Percentiles rank a stretch among this genome's conserved stretches.
Evolutionary conservation across 2,797 vertebrate species (phyloP).

Genomic region (Aeoliscus strigatus): DNA sequence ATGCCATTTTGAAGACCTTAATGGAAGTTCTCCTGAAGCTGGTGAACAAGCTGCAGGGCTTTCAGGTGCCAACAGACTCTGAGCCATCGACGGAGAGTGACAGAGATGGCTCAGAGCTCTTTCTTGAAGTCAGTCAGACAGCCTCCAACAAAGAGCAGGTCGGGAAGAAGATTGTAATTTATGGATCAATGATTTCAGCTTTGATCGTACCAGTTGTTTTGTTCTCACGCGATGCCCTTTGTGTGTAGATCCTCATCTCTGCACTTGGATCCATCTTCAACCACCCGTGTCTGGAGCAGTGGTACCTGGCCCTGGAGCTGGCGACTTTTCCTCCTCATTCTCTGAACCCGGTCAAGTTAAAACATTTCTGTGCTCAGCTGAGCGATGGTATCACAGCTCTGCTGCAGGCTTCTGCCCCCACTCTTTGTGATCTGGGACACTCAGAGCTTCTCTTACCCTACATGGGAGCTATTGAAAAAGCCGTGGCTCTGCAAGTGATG

Average conservation of each 20-base stretch:
- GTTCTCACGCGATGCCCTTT: conserved; percentile 1
- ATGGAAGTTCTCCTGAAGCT: conserved; percentile 75
- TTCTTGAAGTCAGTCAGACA: conserved; percentile 70
- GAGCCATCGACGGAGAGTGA: conserved; percentile 34
- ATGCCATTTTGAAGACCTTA: conserved; percentile 58
- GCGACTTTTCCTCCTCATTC: conserved; percentile 73
- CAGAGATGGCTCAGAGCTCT: conserved; percentile 69
- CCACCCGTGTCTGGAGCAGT: conserved; percentile 84
- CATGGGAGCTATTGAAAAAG: conserved; percentile 65
- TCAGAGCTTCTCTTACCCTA: conserved; percentile 71
- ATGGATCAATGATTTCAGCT: not conserved
- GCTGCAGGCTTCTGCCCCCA: conserved; percentile 63
- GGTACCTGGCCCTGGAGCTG: conserved; percentile 88
- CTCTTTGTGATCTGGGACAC: conserved; percentile 57
- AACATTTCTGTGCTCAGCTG: conserved; percentile 76
- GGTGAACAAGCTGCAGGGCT: conserved; percentile 62
- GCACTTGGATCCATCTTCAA: conserved; percentile 76
- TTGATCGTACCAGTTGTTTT: no score
- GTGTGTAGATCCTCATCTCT: conserved; percentile 68
- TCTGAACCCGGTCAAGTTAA: conserved; percentile 80
- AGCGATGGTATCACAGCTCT: conserved; percentile 71
- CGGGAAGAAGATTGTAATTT: conserved; percentile 1
- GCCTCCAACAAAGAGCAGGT: conserved; percentile 77
- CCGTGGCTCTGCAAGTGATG: conserved; percentile 75
- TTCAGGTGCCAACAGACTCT: conserved; percentile 36